A percentile compares a stretch with the other conserved stretches of the same genome.
phyloP scores from a whole-genome alignment of 2,113 vertebrate species.

The Melanerpes formicivorus region DNA sequence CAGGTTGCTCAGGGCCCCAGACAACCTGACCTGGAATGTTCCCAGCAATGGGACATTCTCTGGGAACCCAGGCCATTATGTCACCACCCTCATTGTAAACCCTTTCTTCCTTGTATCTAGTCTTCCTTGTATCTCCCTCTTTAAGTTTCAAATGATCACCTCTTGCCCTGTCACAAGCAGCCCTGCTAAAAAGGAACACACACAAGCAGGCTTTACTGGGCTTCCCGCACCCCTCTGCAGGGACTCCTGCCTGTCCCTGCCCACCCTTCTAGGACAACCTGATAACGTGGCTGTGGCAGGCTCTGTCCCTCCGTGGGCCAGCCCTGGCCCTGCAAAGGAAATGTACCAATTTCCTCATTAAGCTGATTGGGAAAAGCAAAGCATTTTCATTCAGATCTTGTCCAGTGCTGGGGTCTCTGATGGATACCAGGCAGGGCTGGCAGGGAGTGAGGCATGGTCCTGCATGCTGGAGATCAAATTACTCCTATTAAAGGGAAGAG shows the following conservation, averaged over 20 bases:
- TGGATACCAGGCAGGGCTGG: constrained; percentile 40
- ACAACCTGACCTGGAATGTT: not conserved
- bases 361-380: constrained; percentile 52
- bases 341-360: constrained; percentile 62
- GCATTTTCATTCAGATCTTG: constrained; percentile 54
- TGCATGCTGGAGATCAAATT: constrained; percentile 53
- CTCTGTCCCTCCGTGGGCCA: accelerated
- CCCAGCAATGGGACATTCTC: not conserved
- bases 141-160: not conserved
- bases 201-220: not conserved
- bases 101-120: not conserved
- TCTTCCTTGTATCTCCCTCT: not conserved
- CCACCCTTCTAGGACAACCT: not conserved
- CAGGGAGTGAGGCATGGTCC: not conserved
- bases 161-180: not conserved
- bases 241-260: not conserved
- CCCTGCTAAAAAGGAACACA: not conserved
- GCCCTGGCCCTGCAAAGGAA: not conserved
- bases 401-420: not conserved
- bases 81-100: not conserved
- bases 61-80: not conserved
- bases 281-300: accelerated
- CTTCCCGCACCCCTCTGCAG: not conserved
- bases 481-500: constrained; percentile 30
- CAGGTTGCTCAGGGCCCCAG: not conserved